Evolutionary conservation across 2,888 invertebrate species (phyloP), one percentile per base, ranked within the genome.

Genomic region (Hofmannophila pseudospretella): DNA sequence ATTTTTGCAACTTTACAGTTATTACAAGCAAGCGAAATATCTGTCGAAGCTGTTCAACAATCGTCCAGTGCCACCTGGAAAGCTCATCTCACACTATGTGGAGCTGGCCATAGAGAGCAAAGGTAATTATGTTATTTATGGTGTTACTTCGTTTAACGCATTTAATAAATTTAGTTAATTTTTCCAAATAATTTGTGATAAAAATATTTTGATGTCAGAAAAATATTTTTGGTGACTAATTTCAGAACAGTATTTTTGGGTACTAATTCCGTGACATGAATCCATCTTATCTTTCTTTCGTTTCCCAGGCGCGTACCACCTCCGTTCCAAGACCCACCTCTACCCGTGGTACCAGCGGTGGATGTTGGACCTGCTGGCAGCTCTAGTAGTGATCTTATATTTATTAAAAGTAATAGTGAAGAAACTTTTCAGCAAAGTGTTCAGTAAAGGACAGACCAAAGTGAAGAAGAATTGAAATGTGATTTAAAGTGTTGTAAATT

Each of bases 71-170:
- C 26, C 57, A 0, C 64, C 72, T 0, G 46, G 56, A 1, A 58
- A 68, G 10, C 54, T 76, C 1, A 60, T 79, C 9, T 44, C 61
- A 0, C 61, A 73, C 36, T 73, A 76, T 42, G 47, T 72, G 0
- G 63, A 74, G 13, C 44, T 78, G 0, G 75, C 76, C 4, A 74
- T 79, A 1, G 67, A 74, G 34, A 70, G 48, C 22, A 64, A 73
- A 55, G 78, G 77, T 75, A 51, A 45, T 3, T 16, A 16, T 5
- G 5, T n/a, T n/a, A n/a, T n/a, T n/a, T n/a, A n/a, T n/a, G n/a
- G n/a, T n/a, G n/a, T n/a, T n/a, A n/a, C n/a, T n/a, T n/a, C n/a
- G n/a, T n/a, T n/a, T n/a, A n/a, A n/a, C n/a, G n/a, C n/a, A n/a
- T n/a, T n/a, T n/a, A n/a, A n/a, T n/a, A n/a, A n/a, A n/a, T n/a